Evolutionary conservation across 2,797 vertebrate genomes (phyloP).

Genomic region (Pitangus sulphuratus): DNA sequence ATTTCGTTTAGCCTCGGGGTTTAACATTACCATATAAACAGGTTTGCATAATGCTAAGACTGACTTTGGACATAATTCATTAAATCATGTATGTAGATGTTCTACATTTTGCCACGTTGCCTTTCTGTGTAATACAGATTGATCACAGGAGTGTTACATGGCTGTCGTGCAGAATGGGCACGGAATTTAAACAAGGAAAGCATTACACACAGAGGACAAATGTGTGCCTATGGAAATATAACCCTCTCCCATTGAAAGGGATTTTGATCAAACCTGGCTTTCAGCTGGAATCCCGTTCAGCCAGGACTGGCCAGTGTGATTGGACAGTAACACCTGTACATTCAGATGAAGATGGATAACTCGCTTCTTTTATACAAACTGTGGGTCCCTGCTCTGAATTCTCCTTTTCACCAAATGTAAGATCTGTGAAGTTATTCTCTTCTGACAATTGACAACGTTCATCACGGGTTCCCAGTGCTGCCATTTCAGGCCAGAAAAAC

Average conservation of each 20-base stretch:
- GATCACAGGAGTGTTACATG: not conserved
- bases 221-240: not conserved
- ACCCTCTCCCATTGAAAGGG: not conserved
- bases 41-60: not conserved
- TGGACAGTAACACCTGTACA: not conserved
- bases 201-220: not conserved
- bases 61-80: conserved; percentile 4
- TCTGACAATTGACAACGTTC: not conserved
- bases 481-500: not conserved
- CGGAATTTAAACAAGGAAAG: conserved; percentile 2
- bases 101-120: not conserved
- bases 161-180: not conserved
- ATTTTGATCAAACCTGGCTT: not conserved
- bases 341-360: not conserved
- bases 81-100: not conserved
- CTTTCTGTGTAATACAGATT: not conserved
- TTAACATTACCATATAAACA: conserved; percentile 47
- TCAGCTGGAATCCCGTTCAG: not conserved
- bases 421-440: conserved; percentile 50
- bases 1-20: not conserved
- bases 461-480: not conserved
- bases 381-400: conserved; percentile 17
- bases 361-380: not conserved
- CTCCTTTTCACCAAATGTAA: conserved; percentile 51
- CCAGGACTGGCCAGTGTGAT: not conserved